Percentiles rank a stretch among this genome's conserved stretches.
Evolutionary conservation across 2,888 invertebrate species (phyloP).

Genomic region (Microchrysa polita): DNA sequence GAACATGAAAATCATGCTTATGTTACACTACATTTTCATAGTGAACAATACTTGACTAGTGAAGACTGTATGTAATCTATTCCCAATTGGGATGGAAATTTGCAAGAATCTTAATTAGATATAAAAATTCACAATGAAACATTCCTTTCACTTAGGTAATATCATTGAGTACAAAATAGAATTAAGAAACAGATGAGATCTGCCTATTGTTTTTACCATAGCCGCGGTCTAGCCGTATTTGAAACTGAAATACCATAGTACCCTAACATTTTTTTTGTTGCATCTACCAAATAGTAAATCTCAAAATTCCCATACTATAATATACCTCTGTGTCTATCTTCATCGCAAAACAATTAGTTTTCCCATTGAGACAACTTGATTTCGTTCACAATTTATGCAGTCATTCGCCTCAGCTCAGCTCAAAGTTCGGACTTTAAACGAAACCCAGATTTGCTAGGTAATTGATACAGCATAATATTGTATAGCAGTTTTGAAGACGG

Average conservation of each 20-base stretch:
- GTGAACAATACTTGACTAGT: background rate
- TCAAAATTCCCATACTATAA: slow-evolving; percentile 17
- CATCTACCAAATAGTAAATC: slow-evolving; percentile 9
- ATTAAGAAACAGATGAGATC: background rate
- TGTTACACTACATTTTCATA: background rate
- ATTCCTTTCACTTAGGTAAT: slow-evolving; percentile 43
- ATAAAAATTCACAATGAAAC: background rate
- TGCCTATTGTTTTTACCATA: background rate
- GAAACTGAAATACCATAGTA: no score
- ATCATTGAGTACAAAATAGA: background rate
- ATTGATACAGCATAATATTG: background rate
- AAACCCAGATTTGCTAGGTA: background rate
- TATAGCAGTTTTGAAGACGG: background rate
- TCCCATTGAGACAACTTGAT: slow-evolving; percentile 8
- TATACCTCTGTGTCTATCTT: background rate
- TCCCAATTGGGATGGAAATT: background rate
- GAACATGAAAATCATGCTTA: background rate
- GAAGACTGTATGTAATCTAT: background rate
- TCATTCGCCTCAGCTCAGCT: background rate
- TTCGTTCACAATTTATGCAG: background rate
- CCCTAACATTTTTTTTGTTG: background rate
- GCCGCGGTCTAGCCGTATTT: no score
- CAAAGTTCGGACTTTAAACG: background rate
- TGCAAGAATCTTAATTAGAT: background rate
- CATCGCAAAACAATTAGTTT: background rate